Base-by-base conservation (phyloP, 2,888 invertebrate genomes). In the Agrotis ipsilon region DNA sequence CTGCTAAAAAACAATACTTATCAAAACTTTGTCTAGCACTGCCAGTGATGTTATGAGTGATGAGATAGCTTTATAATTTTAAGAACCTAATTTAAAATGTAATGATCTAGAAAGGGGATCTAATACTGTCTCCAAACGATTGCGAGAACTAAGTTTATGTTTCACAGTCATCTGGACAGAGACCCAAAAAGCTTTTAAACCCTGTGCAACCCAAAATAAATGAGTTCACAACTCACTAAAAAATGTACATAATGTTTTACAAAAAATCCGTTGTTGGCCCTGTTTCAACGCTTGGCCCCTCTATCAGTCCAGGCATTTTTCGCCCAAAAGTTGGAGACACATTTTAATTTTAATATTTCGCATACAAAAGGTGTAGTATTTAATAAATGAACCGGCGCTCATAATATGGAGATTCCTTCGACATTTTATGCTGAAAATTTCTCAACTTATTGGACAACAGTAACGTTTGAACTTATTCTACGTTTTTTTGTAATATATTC, bases 271-370 rank as follows among this genome's bases (percentile, higher is more conserved):
- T 3, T n/a, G 13, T 46, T n/a, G 2, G 54, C 60, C 68, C 60
- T 32, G 49, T 57, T 45, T 21, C 49, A 68, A 32, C 46, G n/a
- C 11, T 39, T 39, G 11, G 21, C 13, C 18, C 52, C 18, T 49
- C 18, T 18, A 45, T 57, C 60, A 58, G 49, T 11, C 45, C 64
- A n/a, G 60, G 11, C 27, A 67, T 80, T 71, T 70, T 67, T 72
- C 46, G 7, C 16, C 61, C 43, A 60, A 71, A 75, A 78, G 79
- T 75, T 79, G 46, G 51, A 65, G 55, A 65, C 71, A 69, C 55
- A 65, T 66, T 81, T 83, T 71, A 75, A 81, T 81, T 81, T 81
- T 57, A 77, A 71, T 78, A 73, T 74, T 54, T n/a, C 62, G 7
- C 61, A 81, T 68, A 68, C 66, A 82, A 67, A 67, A 65, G 18